phyloP scores from a whole-genome alignment of 2,797 vertebrate genomes.

The Coregonus sp. region DNA sequence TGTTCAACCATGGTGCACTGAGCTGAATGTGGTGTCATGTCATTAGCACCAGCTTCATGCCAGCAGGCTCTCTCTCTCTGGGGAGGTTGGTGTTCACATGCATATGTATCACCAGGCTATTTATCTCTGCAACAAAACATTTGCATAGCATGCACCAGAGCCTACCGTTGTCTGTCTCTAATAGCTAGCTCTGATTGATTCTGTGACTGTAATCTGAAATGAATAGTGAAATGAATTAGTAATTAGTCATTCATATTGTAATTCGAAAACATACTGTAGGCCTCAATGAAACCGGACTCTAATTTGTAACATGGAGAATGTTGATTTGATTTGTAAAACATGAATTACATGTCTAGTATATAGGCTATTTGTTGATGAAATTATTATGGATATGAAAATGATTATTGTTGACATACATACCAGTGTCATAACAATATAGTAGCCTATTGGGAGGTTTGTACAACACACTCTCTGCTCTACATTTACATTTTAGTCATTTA shows the following conservation, averaged over 20 bases:
- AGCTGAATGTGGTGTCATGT: constrained; percentile 21
- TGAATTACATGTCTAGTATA: neutral
- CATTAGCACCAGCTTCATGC: constrained; percentile 34
- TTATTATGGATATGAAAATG: neutral
- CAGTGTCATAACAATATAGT: neutral
- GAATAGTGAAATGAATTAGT: too few relatives aligned
- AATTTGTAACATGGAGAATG: neutral
- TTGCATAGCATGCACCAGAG: constrained; percentile 26
- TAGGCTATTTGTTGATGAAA: neutral
- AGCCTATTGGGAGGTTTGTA: neutral
- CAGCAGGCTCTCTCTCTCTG: constrained; percentile 38
- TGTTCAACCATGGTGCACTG: constrained; percentile 24
- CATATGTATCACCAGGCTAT: constrained; percentile 33
- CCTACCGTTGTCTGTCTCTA: neutral
- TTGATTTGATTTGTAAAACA: neutral
- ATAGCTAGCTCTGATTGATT: neutral
- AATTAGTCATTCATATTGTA: neutral
- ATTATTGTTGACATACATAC: neutral
- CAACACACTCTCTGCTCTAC: neutral
- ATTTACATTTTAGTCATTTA: too few relatives aligned
- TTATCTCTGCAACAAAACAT: constrained; percentile 43
- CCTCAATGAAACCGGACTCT: neutral
- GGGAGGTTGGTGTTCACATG: constrained; percentile 26
- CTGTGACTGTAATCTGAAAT: too few relatives aligned
- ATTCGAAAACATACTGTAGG: neutral